Base-by-base conservation (phyloP, 2,113 vertebrate genomes). In the Sylvia atricapilla region DNA sequence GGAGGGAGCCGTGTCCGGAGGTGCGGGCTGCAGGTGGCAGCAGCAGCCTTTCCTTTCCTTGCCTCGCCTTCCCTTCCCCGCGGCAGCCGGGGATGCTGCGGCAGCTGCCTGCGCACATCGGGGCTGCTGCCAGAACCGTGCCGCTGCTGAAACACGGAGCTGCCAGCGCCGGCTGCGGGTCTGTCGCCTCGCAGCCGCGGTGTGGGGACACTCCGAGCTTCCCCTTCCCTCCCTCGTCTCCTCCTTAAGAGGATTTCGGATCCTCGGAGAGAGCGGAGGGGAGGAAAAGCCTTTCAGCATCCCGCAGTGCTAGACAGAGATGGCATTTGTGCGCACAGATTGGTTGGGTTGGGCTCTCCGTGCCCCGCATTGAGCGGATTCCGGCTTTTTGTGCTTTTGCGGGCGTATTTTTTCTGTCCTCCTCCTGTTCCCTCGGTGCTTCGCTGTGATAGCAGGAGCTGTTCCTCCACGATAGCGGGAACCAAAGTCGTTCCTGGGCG, bases 11-110 rank as follows among this genome's bases (percentile, higher is more conserved):
- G 44, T 41, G 58, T 44, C 43, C 24, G 6, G 31, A 43, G 75
- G 33, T 55, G 35, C 56, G 49, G 95, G 53, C 97, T 95, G 95
- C 94, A 97, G 97, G 93, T 96, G 97, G 96, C 96, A 97, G 97
- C 95, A 97, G n/a, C 64, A 67, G 16, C 35, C 96, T 96, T 86
- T 2, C 27, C 18, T 63, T 63, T 3, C 64, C 94, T 85, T 7
- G 33, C 30, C 52, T 31, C 31, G 5, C 25, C 49, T 27, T 27
- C 50, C 50, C 9, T 30, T 30, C 53, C 52, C 52, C 52, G 53
- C 33, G 35, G 84, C 78, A 82, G 86, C 66, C 73, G 69, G 25
- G 58, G 53, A 20, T 37, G 85, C 85, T 75, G 94, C 74, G 21
- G 93, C 93, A 46, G 69, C 47, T 90, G 37, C 49, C 85, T 58